Conservation (phyloP, 35 echinoderm and acorn worm species). For the Holothuria glaberrima region DNA sequence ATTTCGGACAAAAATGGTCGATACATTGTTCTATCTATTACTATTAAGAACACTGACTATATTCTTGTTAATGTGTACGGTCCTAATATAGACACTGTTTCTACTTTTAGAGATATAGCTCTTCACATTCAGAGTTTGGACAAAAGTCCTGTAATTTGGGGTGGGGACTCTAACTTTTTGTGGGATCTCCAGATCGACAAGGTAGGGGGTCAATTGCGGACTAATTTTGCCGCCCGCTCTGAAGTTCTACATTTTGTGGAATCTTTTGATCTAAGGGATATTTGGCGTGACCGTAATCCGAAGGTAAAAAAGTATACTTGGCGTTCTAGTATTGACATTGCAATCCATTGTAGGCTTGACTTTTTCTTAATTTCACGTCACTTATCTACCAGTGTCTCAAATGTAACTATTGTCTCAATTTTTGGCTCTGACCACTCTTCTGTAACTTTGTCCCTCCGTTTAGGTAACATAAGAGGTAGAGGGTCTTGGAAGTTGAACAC, state of each 20-base stretch:
- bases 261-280: neutral
- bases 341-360: constrained; percentile 9
- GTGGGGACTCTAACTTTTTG: constrained; percentile 5
- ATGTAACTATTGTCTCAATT: constrained; percentile 7
- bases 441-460: constrained; percentile 1
- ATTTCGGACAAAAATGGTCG: neutral
- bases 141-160: neutral
- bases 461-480: neutral
- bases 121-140: neutral
- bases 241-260: neutral
- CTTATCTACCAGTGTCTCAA: neutral
- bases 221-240: constrained; percentile 31
- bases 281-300: constrained; percentile 42
- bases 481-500: constrained; percentile 3
- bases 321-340: constrained; percentile 21
- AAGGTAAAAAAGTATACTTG: neutral
- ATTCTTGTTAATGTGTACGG: constrained; percentile 9
- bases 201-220: neutral
- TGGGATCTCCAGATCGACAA: constrained; percentile 14
- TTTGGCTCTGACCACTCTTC: constrained; percentile 52
- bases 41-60: neutral
- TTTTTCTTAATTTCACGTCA: constrained; percentile 48
- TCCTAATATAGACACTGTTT: neutral
- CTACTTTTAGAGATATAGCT: neutral
- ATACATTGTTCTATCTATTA: neutral